Evolutionary conservation across 1,140 invertebrate genomes (phyloP).

Genomic region (Zaprionus davidi): DNA sequence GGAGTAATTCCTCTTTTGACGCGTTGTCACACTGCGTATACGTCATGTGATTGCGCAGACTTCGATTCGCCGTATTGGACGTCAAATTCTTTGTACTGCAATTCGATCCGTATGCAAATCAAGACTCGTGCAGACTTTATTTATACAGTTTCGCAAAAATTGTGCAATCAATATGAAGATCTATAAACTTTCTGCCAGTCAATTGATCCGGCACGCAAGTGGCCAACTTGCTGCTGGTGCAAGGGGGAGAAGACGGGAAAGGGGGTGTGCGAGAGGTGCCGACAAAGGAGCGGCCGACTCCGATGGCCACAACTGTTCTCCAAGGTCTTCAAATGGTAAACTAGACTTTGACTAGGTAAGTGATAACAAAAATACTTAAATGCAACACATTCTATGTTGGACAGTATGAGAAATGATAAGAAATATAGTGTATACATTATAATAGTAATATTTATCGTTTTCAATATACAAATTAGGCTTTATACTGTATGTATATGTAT

Average conservation of each 20-base stretch:
- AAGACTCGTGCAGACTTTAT: constrained; percentile 20
- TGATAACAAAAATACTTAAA: not conserved
- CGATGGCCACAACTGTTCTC: constrained; percentile 42
- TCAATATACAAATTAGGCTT: no score
- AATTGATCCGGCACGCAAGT: constrained; percentile 22
- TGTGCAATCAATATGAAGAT: constrained; percentile 6
- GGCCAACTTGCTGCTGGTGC: not conserved
- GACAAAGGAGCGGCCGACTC: not conserved
- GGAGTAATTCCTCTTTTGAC: no score
- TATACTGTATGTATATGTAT: no score
- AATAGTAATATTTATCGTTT: no score
- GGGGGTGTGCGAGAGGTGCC: not conserved
- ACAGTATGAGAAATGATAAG: no score
- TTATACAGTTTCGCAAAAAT: constrained; percentile 9
- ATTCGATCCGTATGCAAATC: constrained; percentile 49
- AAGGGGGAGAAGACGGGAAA: not conserved
- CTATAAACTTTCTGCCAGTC: not conserved
- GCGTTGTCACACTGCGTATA: constrained; percentile 51
- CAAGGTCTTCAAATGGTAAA: constrained; percentile 2
- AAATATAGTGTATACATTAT: no score
- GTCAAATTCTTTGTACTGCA: constrained; percentile 63
- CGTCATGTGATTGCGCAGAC: constrained; percentile 48
- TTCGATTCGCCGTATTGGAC: constrained; percentile 62
- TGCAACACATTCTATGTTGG: no score
- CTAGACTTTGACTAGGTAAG: constrained; percentile 27